phyloP scores from a whole-genome alignment of 2,888 invertebrate species.

The Spodoptera picta region DNA sequence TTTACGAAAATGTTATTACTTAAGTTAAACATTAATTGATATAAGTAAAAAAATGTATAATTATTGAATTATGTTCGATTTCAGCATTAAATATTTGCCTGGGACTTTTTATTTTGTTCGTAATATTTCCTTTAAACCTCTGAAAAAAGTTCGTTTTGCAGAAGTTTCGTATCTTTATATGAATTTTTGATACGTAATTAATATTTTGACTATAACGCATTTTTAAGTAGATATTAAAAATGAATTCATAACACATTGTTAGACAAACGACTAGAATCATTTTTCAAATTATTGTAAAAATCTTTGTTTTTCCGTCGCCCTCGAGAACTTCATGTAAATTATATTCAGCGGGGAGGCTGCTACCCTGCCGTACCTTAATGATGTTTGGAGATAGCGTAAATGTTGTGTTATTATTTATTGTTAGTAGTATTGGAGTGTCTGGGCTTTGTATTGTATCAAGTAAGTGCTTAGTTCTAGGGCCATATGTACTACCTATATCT shows the following conservation, averaged over 20 bases:
- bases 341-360: slow-evolving; percentile 34
- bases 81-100: too few relatives aligned
- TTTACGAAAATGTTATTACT: too few relatives aligned
- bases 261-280: slow-evolving; percentile 40
- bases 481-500: too few relatives aligned
- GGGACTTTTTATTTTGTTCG: too few relatives aligned
- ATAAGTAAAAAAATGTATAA: too few relatives aligned
- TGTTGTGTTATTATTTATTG: slow-evolving; percentile 53
- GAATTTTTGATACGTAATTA: background rate
- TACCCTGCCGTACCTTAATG: slow-evolving; percentile 58
- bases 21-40: too few relatives aligned
- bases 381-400: slow-evolving; percentile 55
- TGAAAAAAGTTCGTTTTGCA: too few relatives aligned
- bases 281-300: slow-evolving; percentile 44
- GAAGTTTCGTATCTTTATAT: background rate
- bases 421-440: slow-evolving; percentile 12
- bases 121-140: too few relatives aligned
- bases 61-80: too few relatives aligned
- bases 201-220: background rate
- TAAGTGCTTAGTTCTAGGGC: too few relatives aligned
- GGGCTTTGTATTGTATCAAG: slow-evolving; percentile 3
- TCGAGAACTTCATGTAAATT: slow-evolving; percentile 53
- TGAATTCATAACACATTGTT: slow-evolving; percentile 4
- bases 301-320: slow-evolving; percentile 46
- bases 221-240: background rate